Evolutionary conservation across 2,113 vertebrate genomes (phyloP), one percentile per base, ranked within the genome.

Genomic region (Crotalus tigris): DNA sequence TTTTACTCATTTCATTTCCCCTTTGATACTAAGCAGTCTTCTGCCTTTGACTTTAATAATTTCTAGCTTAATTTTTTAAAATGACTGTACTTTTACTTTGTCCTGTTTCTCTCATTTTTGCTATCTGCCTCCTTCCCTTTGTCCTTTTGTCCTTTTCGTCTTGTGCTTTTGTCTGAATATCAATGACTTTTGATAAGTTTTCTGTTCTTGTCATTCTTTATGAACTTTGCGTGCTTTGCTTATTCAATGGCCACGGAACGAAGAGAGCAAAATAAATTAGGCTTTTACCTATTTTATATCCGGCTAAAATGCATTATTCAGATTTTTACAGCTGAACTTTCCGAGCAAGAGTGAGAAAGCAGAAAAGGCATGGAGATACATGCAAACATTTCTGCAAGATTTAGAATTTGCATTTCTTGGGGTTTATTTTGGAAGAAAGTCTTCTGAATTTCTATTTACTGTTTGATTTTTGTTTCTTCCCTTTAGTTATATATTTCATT

Each of bases 121-220:
- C 69, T 39, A 19, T 95, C 6, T 24, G 69, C 33, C 5, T 64
- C 81, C 12, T 2, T 44, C 64, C 86, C 2, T 59, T n/a, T 44
- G 46, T n/a, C 1, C 2, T 51, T 89, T 93, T 39, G 39, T 87
- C 87, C 24, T 29, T 95, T 95, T 11, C 5, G 0, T 92, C 13
- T n/a, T 33, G 0, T 46, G 39, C 58, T 46, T 55, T 29, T 92
- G 19, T 19, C 90, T 5, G 53, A n/a, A 51, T 91, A 2, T 49
- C 9, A 64, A 91, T 92, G 2, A 59, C 85, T 93, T 90, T 81
- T 85, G 46, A 15, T 53, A 88, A 15, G 59, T 90, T 92, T 93
- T 87, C 88, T n/a, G 51, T 91, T 39, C 53, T 53, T 85, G 0
- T 44, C 59, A 49, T 57, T 92, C 33, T 12, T 29, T 85, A 92